These are phyloP conservation scores for Apis laboriosa DNA, from an alignment of 1,140 invertebrate genomes.

Conservation along the genomic window DNA sequence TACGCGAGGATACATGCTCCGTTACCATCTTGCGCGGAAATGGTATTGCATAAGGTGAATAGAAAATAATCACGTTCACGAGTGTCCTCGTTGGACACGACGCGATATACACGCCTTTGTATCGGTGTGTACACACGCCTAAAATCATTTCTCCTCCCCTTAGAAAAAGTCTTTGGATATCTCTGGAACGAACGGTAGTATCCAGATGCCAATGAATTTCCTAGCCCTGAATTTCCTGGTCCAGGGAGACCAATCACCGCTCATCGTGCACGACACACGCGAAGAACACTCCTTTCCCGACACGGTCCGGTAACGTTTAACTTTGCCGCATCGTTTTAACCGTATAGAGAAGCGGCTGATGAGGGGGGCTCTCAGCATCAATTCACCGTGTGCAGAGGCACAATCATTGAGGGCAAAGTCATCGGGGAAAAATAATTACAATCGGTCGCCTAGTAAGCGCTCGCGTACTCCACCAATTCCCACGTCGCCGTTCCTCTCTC, in stretches of 20 bases:
- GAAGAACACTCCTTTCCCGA: constrained; percentile 43
- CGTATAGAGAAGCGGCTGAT: constrained; percentile 58
- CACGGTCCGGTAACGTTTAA: constrained; percentile 70
- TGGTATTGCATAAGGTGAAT: background rate
- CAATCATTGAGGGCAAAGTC: constrained; percentile 60
- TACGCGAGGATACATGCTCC: background rate
- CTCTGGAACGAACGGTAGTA: background rate
- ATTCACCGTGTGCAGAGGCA: constrained; percentile 63
- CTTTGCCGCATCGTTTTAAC: constrained; percentile 59
- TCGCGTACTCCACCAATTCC: constrained; percentile 41
- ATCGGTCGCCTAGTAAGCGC: constrained; percentile 64
- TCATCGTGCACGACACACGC: background rate
- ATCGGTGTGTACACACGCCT: background rate
- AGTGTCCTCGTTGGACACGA: constrained; percentile 15
- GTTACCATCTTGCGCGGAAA: background rate
- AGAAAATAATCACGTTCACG: constrained; percentile 40
- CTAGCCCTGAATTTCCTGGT: constrained; percentile 3
- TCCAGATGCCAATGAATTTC: constrained; percentile 37
- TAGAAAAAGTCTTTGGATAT: background rate
- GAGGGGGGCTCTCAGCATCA: constrained; percentile 67
- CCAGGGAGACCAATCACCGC: constrained; percentile 42
- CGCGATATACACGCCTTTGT: background rate
- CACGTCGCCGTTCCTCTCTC: background rate
- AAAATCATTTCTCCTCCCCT: background rate
- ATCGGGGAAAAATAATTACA: constrained; percentile 78